These are phyloP conservation scores for Palaemon carinicauda DNA, from an alignment of 1,140 invertebrate genomes.

Conservation along the genomic window DNA sequence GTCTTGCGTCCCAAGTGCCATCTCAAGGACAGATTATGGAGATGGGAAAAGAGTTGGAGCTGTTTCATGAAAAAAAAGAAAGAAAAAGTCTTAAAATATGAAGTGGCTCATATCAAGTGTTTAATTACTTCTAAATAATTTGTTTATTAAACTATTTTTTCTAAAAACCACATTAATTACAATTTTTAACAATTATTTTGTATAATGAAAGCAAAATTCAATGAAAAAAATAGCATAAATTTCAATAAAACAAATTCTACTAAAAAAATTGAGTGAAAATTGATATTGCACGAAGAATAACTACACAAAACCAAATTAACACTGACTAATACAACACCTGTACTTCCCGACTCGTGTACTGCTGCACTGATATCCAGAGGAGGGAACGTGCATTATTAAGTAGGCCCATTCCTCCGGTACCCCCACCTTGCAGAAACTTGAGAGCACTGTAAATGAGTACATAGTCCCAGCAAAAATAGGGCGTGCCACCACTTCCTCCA, in stretches of 20 bases:
- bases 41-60: conserved; percentile 82
- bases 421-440: conserved; percentile 93
- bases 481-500: conserved; percentile 64
- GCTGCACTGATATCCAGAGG: conserved; percentile 94
- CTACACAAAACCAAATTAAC: not conserved
- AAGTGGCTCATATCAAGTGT: not conserved
- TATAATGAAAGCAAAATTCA: too few species aligned
- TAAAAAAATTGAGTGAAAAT: too few species aligned
- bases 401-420: conserved; percentile 88
- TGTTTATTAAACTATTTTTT: too few species aligned
- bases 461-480: conserved; percentile 84
- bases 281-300: too few species aligned
- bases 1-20: conserved; percentile 95
- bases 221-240: too few species aligned
- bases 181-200: too few species aligned
- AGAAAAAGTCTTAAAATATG: not conserved
- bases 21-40: conserved; percentile 83
- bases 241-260: too few species aligned
- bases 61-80: conserved; percentile 64
- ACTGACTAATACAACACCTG: conserved; percentile 71
- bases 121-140: too few species aligned
- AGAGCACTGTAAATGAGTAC: conserved; percentile 86
- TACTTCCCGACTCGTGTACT: conserved; percentile 92
- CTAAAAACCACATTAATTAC: too few species aligned
- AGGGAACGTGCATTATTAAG: conserved; percentile 90